Percentiles rank a stretch among this genome's conserved stretches.
Evolutionary conservation across 2,888 invertebrate species (phyloP).

Genomic region (Trichogramma evanescens): DNA sequence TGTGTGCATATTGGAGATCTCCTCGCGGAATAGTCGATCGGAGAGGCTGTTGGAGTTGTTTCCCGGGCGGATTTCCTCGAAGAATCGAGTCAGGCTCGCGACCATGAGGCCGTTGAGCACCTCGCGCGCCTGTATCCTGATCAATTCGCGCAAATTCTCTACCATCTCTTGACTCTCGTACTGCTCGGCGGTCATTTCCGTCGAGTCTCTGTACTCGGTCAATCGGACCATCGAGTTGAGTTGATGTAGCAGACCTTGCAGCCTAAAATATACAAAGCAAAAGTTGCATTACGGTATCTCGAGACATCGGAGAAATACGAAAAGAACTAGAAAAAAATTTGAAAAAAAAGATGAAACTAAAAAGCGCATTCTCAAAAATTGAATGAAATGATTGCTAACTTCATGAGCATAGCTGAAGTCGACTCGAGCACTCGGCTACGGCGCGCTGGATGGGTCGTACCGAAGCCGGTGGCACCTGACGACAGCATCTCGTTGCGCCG

Average conservation of each 20-base stretch:
- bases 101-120: slow-evolving; percentile 46
- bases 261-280: slow-evolving; percentile 29
- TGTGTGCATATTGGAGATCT: slow-evolving; percentile 29
- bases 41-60: slow-evolving; percentile 31
- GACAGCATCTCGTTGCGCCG: not conserved
- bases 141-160: slow-evolving; percentile 31
- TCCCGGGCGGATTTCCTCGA: slow-evolving; percentile 44
- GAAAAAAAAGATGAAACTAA: not conserved
- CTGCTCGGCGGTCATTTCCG: not conserved
- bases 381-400: not conserved
- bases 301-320: slow-evolving; percentile 23
- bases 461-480: not conserved
- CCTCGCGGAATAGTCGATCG: not conserved
- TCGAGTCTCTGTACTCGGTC: slow-evolving; percentile 3
- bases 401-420: not conserved
- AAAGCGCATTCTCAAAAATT: not conserved
- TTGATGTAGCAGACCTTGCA: slow-evolving; percentile 31
- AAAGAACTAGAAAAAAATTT: not conserved
- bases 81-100: slow-evolving; percentile 48
- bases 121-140: slow-evolving; percentile 37
- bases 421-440: no score
- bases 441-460: no score
- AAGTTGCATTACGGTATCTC: no score
- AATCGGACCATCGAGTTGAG: slow-evolving; percentile 26
- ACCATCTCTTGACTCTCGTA: slow-evolving; percentile 25